Percentiles rank a stretch among this genome's conserved stretches.
Conservation (phyloP, 2,888 invertebrate genomes). For the Meta bourneti region DNA sequence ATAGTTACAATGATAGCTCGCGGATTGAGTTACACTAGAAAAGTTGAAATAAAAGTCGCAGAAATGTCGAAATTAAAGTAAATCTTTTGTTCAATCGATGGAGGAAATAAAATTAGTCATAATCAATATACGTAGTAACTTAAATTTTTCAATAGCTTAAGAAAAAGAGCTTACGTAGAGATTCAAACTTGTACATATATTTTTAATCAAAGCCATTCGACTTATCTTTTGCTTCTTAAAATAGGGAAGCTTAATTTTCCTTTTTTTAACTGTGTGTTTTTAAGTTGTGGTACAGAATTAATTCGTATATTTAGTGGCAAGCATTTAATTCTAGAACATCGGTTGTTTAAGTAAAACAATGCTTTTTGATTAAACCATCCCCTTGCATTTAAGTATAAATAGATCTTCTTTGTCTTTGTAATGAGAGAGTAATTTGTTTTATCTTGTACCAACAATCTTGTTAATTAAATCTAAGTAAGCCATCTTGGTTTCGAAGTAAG, state of each 20-base stretch:
- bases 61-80: too few species aligned
- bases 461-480: not conserved
- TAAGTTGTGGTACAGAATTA: not conserved
- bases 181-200: too few species aligned
- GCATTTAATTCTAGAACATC: not conserved
- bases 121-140: too few species aligned
- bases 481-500: not conserved
- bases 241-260: not conserved
- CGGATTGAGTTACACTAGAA: too few species aligned
- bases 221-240: too few species aligned
- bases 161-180: too few species aligned
- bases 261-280: not conserved
- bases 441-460: not conserved
- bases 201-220: too few species aligned
- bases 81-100: too few species aligned
- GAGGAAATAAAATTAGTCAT: too few species aligned
- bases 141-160: too few species aligned
- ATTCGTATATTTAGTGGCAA: not conserved
- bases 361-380: not conserved
- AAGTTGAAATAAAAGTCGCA: too few species aligned
- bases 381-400: not conserved
- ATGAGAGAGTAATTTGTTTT: not conserved
- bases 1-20: too few species aligned
- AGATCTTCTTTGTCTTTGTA: not conserved
- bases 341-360: not conserved